Conservation (phyloP, 2,113 vertebrate genomes). For the Xiphophorus couchianus region DNA sequence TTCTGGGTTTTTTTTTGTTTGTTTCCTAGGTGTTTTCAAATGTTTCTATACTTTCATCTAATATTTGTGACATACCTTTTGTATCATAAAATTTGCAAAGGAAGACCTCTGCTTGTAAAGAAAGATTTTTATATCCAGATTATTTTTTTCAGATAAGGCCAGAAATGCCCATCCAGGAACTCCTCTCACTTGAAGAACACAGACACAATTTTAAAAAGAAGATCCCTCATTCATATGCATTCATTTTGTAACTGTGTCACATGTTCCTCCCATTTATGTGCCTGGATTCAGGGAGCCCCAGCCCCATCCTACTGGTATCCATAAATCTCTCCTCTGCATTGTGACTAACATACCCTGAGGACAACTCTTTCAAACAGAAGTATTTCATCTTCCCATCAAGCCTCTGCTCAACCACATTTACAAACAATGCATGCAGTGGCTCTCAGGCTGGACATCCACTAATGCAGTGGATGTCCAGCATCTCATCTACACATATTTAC, state of each 20-base stretch:
- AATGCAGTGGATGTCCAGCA: constrained; percentile 19
- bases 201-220: constrained; percentile 30
- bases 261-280: constrained; percentile 56
- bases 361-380: constrained; percentile 47
- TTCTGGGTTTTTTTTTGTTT: background rate
- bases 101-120: constrained; percentile 1
- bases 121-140: background rate
- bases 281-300: constrained; percentile 43
- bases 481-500: background rate
- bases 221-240: constrained; percentile 24
- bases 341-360: constrained; percentile 62
- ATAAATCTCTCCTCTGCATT: constrained; percentile 64
- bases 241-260: constrained; percentile 35
- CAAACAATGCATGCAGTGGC: constrained; percentile 64
- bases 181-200: constrained; percentile 31
- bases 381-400: constrained; percentile 59
- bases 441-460: constrained; percentile 51
- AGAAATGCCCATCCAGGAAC: background rate
- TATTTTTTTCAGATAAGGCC: background rate
- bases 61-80: background rate
- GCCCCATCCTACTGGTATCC: constrained; percentile 44
- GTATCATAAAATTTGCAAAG: constrained; percentile 18
- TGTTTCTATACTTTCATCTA: background rate
- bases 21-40: constrained; percentile 20
- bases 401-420: constrained; percentile 53